Base-by-base conservation (phyloP, 2,113 vertebrate species). In the Prinia subflava region DNA sequence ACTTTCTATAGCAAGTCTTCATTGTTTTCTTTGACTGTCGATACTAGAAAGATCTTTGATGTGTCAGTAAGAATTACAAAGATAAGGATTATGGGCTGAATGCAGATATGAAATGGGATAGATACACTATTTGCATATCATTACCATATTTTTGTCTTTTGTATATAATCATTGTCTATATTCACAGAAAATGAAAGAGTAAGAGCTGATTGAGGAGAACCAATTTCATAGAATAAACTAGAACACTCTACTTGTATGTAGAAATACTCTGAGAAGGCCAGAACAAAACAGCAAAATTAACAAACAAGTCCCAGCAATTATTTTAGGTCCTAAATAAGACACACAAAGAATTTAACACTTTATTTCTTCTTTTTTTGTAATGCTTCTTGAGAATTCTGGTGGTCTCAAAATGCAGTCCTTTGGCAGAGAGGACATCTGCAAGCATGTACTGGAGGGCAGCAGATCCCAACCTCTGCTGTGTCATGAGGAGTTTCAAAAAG, bases 391-490 rank as follows among this genome's bases (percentile, higher is more conserved):
- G 64, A 78, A 84, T 62, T 74, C 52, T 59, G 1, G 0, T 25
- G 6, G 28, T 49, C 12, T 55, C 33, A 41, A 55, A 24, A 27
- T 4, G 28, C 5, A 1, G 30, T 41, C 35, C 6, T 68, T 6
- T 42, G n/a, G 50, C 65, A 70, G 64, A 67, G 39, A 53, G 31
- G 53, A 52, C 35, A 15, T 76, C 46, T 70, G 23, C 44, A 39
- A 60, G n/a, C 60, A 49, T 11, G 73, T 94, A 92, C 77, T 14
- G 70, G 92, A 96, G 92, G 88, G 96, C 94, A 96, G 94, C 64
- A 92, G 67, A 87, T 91, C 74, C 80, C 91, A 86, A 59, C 37
- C 28, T 46, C 73, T 79, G 31, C 52, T 7, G 0, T 27, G 28
- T 23, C 55, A 28, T 17, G 37, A 50, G 4, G 13, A 0, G 0